Evolutionary conservation across 2,888 invertebrate genomes (phyloP).

Genomic region (Agriopis aurantiaria): DNA sequence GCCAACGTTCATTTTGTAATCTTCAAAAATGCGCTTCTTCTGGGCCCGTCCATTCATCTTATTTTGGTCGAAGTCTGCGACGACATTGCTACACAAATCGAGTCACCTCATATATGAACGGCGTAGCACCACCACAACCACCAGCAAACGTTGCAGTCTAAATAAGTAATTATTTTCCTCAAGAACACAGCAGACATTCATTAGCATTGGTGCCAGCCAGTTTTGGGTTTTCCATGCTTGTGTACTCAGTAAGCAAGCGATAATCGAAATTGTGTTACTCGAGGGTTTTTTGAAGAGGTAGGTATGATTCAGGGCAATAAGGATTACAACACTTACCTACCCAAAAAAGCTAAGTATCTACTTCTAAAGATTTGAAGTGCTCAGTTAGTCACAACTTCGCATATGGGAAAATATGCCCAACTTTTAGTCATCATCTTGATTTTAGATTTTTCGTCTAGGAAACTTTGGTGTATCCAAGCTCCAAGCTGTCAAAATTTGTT

Average conservation of each 20-base stretch:
- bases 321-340: no score
- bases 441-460: no score
- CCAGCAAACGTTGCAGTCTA: background rate
- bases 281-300: background rate
- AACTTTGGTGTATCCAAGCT: no score
- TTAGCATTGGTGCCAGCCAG: conserved; percentile 2
- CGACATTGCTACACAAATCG: background rate
- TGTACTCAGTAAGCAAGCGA: conserved; percentile 4
- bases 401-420: no score
- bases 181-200: background rate
- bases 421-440: no score
- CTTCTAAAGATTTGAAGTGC: background rate
- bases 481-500: no score
- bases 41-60: no score
- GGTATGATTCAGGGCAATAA: background rate
- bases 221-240: conserved; percentile 17
- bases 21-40: no score
- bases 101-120: background rate
- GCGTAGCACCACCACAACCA: background rate
- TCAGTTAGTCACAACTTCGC: no score
- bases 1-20: no score
- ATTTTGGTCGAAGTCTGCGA: no score
- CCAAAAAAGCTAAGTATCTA: background rate
- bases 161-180: conserved; percentile 1
- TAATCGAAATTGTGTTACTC: background rate